A percentile compares a stretch with the other conserved stretches of the same genome.
Conservation (phyloP, 2,797 vertebrate genomes). For the Mormyrops boulengeri region DNA sequence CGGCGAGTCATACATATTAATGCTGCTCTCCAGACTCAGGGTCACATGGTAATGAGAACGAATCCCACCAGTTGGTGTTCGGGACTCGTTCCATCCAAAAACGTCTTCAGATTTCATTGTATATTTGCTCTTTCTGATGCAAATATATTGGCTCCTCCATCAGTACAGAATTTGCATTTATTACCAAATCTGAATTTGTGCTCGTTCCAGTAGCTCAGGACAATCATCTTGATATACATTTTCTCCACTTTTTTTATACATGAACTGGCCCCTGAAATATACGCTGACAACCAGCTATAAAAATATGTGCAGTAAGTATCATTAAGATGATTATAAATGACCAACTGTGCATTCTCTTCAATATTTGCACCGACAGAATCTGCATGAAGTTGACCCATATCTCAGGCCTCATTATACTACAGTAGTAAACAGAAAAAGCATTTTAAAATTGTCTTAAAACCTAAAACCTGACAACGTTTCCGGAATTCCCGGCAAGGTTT, state of each 20-base stretch:
- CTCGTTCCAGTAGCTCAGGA: neutral
- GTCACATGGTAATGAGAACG: neutral
- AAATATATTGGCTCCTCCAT: neutral
- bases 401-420: neutral
- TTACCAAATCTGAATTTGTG: neutral
- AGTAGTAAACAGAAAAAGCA: neutral
- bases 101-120: neutral
- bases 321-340: neutral
- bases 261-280: neutral
- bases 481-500: constrained; percentile 35
- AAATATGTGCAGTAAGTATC: neutral
- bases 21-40: neutral
- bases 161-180: neutral
- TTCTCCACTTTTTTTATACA: neutral
- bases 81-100: neutral
- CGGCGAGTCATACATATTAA: constrained; percentile 19
- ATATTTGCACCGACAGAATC: neutral
- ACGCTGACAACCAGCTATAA: neutral
- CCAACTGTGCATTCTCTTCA: neutral
- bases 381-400: neutral
- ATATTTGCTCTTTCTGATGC: constrained; percentile 42
- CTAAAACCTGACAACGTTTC: neutral
- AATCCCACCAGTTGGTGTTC: neutral
- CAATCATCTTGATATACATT: neutral
- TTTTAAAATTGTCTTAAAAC: neutral